These are phyloP conservation scores for Tichodroma muraria DNA, from an alignment of 2,113 vertebrate genomes.

Conservation along the genomic window DNA sequence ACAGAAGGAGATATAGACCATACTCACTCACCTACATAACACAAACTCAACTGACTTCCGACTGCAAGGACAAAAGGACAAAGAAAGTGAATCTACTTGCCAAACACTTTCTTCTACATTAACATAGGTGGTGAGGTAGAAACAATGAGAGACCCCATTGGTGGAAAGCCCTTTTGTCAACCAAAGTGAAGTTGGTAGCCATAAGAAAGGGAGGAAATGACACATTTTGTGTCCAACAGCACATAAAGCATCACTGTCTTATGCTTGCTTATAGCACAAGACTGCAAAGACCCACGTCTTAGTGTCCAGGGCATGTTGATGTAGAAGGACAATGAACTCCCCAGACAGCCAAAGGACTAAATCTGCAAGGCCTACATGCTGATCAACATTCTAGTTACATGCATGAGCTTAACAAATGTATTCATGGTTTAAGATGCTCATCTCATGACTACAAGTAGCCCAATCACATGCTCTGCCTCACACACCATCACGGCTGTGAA, in stretches of 20 bases:
- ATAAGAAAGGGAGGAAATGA: background rate
- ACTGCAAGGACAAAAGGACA: background rate
- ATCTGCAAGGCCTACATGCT: background rate
- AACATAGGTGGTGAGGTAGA: background rate
- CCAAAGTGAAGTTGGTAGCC: background rate
- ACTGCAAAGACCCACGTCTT: accelerated
- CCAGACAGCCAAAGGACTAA: background rate
- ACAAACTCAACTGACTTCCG: background rate
- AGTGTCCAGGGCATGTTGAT: background rate
- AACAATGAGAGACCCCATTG: background rate
- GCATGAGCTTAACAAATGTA: background rate
- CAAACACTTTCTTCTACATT: background rate
- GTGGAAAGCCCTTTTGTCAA: background rate
- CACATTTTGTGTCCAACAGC: background rate
- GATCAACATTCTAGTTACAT: background rate
- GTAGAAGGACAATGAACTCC: background rate
- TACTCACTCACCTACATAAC: background rate
- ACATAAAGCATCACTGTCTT: background rate
- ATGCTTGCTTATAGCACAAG: background rate
- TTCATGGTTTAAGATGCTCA: background rate
- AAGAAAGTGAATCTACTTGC: background rate
- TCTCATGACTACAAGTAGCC: background rate
- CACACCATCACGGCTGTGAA: background rate
- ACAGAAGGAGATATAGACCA: background rate
- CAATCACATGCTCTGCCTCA: background rate